Percentiles rank a stretch among this genome's conserved stretches.
These are phyloP conservation scores for Dipodomys spectabilis DNA, from an alignment of 2,113 vertebrate genomes.

Conservation along the genomic window DNA sequence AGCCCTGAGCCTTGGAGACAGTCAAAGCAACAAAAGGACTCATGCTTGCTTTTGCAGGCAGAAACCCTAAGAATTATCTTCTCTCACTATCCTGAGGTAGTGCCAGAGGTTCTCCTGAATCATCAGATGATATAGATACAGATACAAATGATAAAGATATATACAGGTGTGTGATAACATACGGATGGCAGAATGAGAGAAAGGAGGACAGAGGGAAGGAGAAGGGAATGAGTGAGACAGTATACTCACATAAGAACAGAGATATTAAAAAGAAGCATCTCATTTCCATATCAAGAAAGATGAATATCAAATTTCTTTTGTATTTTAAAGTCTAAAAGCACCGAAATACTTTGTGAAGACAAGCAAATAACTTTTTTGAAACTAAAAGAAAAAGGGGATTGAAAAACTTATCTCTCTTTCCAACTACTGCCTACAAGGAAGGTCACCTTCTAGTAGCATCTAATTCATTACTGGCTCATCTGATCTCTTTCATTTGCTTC, in stretches of 20 bases:
- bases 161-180: not conserved
- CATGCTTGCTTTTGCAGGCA: not conserved
- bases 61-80: not conserved
- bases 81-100: not conserved
- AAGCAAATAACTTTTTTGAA: slow-evolving; percentile 28
- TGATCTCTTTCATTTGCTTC: not conserved
- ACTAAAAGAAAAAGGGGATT: not conserved
- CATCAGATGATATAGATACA: too few species aligned
- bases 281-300: not conserved
- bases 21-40: not conserved
- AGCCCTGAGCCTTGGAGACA: not conserved
- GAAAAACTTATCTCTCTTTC: not conserved
- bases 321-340: slow-evolving; percentile 12
- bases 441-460: too few species aligned
- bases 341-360: slow-evolving; percentile 8
- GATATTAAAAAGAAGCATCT: not conserved
- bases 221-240: not conserved
- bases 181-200: not conserved
- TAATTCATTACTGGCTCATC: not conserved
- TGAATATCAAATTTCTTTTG: not conserved
- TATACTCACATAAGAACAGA: not conserved
- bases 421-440: not conserved
- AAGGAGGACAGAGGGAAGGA: not conserved
- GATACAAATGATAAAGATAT: not conserved
- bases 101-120: not conserved